Percentiles rank a stretch among this genome's conserved stretches.
These are phyloP conservation scores for Caracal caracal DNA, from an alignment of 2,113 vertebrate species.

Conservation along the genomic window DNA sequence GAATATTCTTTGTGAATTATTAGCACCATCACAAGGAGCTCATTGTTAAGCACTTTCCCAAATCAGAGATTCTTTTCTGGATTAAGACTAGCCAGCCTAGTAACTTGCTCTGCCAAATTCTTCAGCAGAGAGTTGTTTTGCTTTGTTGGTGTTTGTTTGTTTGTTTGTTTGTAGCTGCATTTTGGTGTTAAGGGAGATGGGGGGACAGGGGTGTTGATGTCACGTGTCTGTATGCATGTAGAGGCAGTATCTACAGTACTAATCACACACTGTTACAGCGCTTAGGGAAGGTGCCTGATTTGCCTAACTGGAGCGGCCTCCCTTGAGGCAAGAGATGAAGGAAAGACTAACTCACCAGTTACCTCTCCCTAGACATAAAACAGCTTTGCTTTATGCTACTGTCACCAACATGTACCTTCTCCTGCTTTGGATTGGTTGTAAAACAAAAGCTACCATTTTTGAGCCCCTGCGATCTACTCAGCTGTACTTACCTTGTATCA, in stretches of 20 bases:
- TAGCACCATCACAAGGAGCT: background rate
- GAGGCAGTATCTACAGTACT: background rate
- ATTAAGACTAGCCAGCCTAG: background rate
- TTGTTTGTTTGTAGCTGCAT: background rate
- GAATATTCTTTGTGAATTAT: conserved; percentile 46
- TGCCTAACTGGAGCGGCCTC: background rate
- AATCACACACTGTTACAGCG: background rate
- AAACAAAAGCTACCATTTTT: conserved; percentile 13
- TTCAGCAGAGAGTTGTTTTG: background rate
- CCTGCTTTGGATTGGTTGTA: background rate
- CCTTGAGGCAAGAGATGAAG: background rate
- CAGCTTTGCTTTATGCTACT: background rate
- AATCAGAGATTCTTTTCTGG: background rate
- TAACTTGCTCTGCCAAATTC: background rate
- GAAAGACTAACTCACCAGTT: background rate
- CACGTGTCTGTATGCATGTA: background rate
- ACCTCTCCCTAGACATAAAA: background rate
- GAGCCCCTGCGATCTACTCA: background rate
- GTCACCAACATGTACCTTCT: background rate
- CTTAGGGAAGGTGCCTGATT: background rate
- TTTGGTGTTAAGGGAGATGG: background rate
- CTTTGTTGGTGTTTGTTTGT: background rate
- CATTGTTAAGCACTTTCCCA: background rate
- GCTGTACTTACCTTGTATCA: background rate
- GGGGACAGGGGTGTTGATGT: background rate